Conservation (phyloP, 1,140 invertebrate species). For the Drosophila nigromelanica region DNA sequence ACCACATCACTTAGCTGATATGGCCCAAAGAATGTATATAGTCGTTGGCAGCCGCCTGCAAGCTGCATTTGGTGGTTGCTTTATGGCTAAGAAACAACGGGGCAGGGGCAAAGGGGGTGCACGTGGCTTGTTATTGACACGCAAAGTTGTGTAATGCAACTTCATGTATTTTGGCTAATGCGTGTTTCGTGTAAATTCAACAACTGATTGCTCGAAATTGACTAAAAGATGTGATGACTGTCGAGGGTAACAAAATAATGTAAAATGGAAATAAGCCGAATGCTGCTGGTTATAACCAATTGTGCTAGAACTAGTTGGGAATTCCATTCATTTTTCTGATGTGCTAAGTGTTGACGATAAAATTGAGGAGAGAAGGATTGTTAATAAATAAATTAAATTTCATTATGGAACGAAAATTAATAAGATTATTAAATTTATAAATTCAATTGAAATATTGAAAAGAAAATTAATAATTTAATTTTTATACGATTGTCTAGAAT, state of each 20-base stretch:
- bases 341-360: too few relatives aligned
- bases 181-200: constrained; percentile 35
- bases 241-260: background rate
- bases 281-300: background rate
- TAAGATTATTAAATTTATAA: too few relatives aligned
- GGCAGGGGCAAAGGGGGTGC: background rate
- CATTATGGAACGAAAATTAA: too few relatives aligned
- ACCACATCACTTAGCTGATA: constrained; percentile 32
- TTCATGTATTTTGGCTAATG: constrained; percentile 44
- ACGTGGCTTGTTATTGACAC: constrained; percentile 18
- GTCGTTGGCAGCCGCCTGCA: background rate
- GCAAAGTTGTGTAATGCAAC: constrained; percentile 26
- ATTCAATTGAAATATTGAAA: too few relatives aligned
- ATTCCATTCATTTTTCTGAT: background rate
- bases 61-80: constrained; percentile 49
- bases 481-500: too few relatives aligned
- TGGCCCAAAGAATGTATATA: constrained; percentile 16
- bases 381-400: too few relatives aligned
- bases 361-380: too few relatives aligned
- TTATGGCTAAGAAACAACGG: constrained; percentile 18
- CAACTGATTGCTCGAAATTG: constrained; percentile 25
- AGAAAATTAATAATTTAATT: too few relatives aligned
- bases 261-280: background rate
- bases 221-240: background rate
- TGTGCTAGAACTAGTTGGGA: background rate